These are phyloP conservation scores for Chondrilla cf. caribensis DNA, from an alignment of 37 sponge, comb jelly and placozoan species.

Conservation along the genomic window DNA sequence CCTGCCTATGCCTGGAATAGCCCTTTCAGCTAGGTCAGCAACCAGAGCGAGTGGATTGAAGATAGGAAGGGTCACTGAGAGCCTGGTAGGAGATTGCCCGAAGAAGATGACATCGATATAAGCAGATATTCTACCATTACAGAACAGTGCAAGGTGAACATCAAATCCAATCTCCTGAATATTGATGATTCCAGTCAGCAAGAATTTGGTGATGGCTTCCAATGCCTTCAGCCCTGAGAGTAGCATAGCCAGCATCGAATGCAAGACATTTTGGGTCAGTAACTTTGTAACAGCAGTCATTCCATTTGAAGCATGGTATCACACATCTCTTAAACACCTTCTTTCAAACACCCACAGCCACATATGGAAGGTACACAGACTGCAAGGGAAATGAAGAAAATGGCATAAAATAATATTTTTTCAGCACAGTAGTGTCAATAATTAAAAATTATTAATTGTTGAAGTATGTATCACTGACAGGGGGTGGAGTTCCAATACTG, in stretches of 20 bases:
- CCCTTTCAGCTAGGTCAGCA: neutral
- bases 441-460: too few relatives aligned
- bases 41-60: slow-evolving; percentile 9
- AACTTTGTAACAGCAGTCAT: slow-evolving; percentile 26
- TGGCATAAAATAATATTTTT: too few relatives aligned
- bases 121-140: neutral
- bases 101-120: neutral
- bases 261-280: slow-evolving; percentile 17
- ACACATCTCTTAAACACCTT: slow-evolving; percentile 24
- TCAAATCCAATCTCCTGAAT: slow-evolving; percentile 24
- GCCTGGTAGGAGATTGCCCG: neutral
- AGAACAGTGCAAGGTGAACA: neutral
- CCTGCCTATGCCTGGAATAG: neutral
- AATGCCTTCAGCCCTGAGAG: neutral
- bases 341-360: slow-evolving; percentile 3
- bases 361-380: slow-evolving; percentile 17
- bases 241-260: neutral
- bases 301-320: neutral
- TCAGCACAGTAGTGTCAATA: too few relatives aligned
- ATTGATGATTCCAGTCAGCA: slow-evolving; percentile 2
- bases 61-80: neutral
- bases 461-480: too few relatives aligned
- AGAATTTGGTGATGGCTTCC: neutral
- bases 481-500: too few relatives aligned
- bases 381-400: neutral